Conservation (phyloP, 2,113 vertebrate genomes). For the Oncorhynchus clarkii region DNA sequence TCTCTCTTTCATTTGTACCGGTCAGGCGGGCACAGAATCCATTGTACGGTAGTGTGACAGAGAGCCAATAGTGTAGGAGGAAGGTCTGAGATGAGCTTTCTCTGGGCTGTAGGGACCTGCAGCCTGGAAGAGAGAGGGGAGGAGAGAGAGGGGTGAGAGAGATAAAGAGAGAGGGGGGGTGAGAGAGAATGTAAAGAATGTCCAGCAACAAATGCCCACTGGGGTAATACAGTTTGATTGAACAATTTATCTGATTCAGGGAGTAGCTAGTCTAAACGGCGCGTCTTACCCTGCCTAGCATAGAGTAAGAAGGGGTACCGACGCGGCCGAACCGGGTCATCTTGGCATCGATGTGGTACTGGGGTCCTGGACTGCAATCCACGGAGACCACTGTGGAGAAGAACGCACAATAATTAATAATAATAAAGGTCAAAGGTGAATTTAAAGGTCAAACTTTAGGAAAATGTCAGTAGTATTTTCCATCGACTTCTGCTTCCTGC, state of each 20-base stretch:
- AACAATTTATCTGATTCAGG: neutral
- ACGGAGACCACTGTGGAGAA: slow-evolving; percentile 66
- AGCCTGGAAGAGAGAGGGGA: slow-evolving; percentile 53
- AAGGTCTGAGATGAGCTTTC: slow-evolving; percentile 70
- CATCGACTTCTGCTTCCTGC: no score
- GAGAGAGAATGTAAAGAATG: neutral
- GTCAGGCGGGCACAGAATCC: slow-evolving; percentile 79
- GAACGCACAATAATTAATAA: slow-evolving; percentile 3
- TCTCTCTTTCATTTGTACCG: slow-evolving; percentile 39
- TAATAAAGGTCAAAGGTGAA: no score
- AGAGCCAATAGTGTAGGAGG: slow-evolving; percentile 78
- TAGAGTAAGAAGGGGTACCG: slow-evolving; percentile 82
- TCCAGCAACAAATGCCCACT: no score
- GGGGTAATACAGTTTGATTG: no score
- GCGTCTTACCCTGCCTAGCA: slow-evolving; percentile 71
- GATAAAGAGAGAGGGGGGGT: neutral
- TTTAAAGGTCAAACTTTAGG: no score
- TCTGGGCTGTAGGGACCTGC: slow-evolving; percentile 88
- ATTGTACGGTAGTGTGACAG: slow-evolving; percentile 73
- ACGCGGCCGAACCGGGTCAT: slow-evolving; percentile 83
- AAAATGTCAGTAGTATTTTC: no score
- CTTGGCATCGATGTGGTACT: slow-evolving; percentile 78
- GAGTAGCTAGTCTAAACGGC: slow-evolving; percentile 59
- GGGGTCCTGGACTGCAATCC: slow-evolving; percentile 82
- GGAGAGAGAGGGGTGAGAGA: no score